Evolutionary conservation across 2,797 vertebrate species (phyloP).

Genomic region (Ispidina lecontei): DNA sequence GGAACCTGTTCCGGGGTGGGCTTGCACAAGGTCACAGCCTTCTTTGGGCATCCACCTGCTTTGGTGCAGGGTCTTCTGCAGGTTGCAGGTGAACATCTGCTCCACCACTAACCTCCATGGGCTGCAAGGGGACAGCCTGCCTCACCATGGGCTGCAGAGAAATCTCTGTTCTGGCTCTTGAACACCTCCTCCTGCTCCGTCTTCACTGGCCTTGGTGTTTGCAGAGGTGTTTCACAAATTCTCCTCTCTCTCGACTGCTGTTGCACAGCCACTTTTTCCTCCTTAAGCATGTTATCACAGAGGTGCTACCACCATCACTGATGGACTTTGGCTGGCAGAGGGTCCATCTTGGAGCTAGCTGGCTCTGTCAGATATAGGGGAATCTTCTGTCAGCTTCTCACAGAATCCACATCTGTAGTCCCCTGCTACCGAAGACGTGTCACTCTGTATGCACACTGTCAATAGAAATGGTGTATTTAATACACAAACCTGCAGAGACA

Average conservation of each 20-base stretch:
- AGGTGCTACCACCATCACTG: accelerated
- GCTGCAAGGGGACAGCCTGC: neutral
- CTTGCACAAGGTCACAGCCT: neutral
- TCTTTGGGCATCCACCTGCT: neutral
- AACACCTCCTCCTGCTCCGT: neutral
- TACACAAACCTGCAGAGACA: neutral
- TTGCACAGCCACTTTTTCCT: neutral
- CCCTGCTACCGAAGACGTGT: neutral
- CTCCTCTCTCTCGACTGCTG: neutral
- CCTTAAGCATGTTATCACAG: neutral
- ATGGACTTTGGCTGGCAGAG: accelerated
- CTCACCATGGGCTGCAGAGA: neutral
- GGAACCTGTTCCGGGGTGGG: neutral
- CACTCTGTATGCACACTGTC: neutral
- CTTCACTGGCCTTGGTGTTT: no score
- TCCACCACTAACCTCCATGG: accelerated
- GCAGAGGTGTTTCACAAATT: neutral
- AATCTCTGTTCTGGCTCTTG: accelerated
- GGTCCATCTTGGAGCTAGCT: accelerated
- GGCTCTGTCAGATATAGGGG: accelerated
- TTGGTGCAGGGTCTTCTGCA: accelerated
- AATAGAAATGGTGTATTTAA: neutral
- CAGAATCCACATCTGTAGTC: neutral
- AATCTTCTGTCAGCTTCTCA: neutral
- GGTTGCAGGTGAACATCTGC: neutral